These are phyloP conservation scores for Brenthis hecate DNA, from an alignment of 2,888 invertebrate species.

Conservation along the genomic window DNA sequence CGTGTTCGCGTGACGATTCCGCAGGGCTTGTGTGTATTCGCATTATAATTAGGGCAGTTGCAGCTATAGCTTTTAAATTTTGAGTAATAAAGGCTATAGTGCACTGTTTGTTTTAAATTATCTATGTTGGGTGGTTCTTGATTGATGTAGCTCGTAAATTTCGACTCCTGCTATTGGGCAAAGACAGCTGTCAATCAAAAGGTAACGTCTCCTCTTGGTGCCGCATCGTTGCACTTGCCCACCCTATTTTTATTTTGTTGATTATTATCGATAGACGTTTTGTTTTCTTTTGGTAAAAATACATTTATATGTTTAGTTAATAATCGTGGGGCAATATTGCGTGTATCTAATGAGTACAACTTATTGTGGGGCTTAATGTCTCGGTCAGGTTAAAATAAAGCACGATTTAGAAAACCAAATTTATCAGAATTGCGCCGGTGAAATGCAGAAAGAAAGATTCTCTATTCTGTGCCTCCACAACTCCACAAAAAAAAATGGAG, in stretches of 20 bases:
- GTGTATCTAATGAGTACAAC: no score
- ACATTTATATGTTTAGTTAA: no score
- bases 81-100: constrained; percentile 56
- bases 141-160: constrained; percentile 91
- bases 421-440: no score
- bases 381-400: no score
- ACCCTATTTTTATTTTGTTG: constrained; percentile 42
- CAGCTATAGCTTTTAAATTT: constrained; percentile 46
- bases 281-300: neutral
- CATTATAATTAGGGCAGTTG: constrained; percentile 56
- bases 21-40: constrained; percentile 57
- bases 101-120: constrained; percentile 49
- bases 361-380: no score
- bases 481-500: no score
- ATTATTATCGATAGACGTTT: constrained; percentile 6
- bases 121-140: constrained; percentile 71
- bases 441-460: no score
- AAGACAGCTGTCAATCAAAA: constrained; percentile 91
- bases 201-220: constrained; percentile 67
- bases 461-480: no score
- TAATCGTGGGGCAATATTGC: no score
- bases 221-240: constrained; percentile 56
- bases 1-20: constrained; percentile 76
- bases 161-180: constrained; percentile 89
- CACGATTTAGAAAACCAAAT: no score